These are phyloP conservation scores for Champsocephalus gunnari DNA, from an alignment of 2,797 vertebrate species.

Conservation along the genomic window DNA sequence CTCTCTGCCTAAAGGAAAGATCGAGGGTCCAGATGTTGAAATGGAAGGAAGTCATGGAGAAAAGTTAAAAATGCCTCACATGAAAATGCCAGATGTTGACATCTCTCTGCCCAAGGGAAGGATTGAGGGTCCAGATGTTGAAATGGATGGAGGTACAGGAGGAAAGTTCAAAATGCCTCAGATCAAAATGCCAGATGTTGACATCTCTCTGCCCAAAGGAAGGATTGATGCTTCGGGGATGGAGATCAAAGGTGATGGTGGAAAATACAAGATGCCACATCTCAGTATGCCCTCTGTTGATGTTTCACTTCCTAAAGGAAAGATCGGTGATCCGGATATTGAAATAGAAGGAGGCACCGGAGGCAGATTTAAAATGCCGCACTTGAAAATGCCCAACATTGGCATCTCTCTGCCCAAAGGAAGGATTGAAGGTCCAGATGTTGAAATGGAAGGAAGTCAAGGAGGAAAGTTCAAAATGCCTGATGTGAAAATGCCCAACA, in stretches of 20 bases:
- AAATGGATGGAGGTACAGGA: too few species aligned
- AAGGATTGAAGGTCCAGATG: neutral
- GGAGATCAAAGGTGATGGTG: neutral
- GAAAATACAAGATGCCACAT: neutral
- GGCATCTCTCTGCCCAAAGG: neutral
- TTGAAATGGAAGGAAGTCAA: neutral
- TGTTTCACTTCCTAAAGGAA: neutral
- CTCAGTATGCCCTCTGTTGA: neutral
- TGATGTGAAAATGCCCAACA: neutral
- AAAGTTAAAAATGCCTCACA: conserved; percentile 52
- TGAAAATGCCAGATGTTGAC: conserved; percentile 49
- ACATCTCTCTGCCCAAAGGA: too few species aligned
- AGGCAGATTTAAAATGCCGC: too few species aligned
- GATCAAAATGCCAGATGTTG: too few species aligned
- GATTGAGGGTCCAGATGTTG: conserved; percentile 41
- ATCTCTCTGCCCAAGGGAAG: conserved; percentile 61
- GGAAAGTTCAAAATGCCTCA: too few species aligned
- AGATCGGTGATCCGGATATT: neutral
- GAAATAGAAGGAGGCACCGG: too few species aligned
- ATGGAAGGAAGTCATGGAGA: conserved; percentile 8
- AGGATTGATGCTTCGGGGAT: neutral
- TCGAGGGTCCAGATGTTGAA: conserved; percentile 27
- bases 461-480: neutral
- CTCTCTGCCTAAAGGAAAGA: neutral
- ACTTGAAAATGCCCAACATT: neutral